Evolutionary conservation across 2,888 invertebrate species (phyloP).

Genomic region (Apamea epomidion): DNA sequence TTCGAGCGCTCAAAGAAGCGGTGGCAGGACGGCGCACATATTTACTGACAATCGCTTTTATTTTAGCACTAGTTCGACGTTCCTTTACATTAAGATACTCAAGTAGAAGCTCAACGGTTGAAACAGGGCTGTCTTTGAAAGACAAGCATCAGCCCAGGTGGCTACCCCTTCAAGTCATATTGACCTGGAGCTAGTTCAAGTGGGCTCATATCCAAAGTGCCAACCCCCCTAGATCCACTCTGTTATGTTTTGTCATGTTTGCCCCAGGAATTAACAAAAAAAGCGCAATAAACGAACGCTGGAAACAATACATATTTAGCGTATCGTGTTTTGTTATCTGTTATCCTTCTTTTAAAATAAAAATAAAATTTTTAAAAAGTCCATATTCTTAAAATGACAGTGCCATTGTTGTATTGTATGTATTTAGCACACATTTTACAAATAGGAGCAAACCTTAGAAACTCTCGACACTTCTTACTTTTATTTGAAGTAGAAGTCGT

Average conservation of each 20-base stretch:
- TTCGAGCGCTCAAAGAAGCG: conserved; percentile 93
- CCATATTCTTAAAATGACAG: conserved; percentile 40
- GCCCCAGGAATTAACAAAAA: conserved; percentile 20
- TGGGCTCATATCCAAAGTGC: conserved; percentile 11
- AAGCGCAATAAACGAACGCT: conserved; percentile 31
- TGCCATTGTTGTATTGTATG: conserved; percentile 40
- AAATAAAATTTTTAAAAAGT: not conserved
- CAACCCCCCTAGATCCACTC: conserved; percentile 11
- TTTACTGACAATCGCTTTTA: conserved; percentile 75
- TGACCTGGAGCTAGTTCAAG: not conserved
- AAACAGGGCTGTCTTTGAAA: conserved; percentile 17
- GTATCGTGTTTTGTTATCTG: conserved; percentile 19
- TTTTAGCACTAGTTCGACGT: conserved; percentile 39
- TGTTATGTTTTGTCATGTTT: conserved; percentile 26
- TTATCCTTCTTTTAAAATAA: conserved; percentile 11
- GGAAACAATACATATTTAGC: conserved; percentile 18
- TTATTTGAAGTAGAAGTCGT: conserved; percentile 48
- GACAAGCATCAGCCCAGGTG: not conserved
- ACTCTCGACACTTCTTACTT: conserved; percentile 32
- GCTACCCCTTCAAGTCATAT: conserved; percentile 9
- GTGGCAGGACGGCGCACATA: conserved; percentile 85
- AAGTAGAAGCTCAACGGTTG: conserved; percentile 43
- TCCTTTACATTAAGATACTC: conserved; percentile 55
- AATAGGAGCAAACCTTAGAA: conserved; percentile 32
- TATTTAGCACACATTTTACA: conserved; percentile 50